phyloP scores from a whole-genome alignment of 2,113 vertebrate species.

The Tragelaphus buxtoni region DNA sequence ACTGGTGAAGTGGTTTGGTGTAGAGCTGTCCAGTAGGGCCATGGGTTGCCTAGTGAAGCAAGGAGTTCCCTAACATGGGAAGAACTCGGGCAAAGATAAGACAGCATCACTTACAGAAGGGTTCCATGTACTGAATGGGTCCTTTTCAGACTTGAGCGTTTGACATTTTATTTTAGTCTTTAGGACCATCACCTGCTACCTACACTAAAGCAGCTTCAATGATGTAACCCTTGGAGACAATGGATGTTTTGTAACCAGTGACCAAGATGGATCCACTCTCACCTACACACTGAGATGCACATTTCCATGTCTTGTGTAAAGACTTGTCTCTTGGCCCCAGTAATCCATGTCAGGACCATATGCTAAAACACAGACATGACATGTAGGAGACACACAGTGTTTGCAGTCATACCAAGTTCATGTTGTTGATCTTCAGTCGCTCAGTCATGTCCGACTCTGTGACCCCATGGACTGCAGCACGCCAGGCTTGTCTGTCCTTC shows the following conservation, averaged over 20 bases:
- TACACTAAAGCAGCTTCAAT: neutral
- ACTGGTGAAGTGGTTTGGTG: neutral
- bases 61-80: neutral
- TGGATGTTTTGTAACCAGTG: neutral
- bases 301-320: neutral
- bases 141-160: neutral
- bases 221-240: neutral
- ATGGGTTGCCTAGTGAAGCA: neutral
- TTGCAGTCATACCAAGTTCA: neutral
- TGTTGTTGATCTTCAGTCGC: neutral
- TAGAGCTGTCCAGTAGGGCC: neutral
- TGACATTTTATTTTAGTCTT: neutral
- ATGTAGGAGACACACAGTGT: rapidly evolving
- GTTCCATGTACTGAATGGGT: neutral
- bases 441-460: neutral
- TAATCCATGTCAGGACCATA: neutral
- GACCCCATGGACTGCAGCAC: neutral
- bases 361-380: neutral
- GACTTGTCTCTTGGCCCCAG: neutral
- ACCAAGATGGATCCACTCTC: neutral
- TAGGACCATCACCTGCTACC: too few relatives aligned
- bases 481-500: neutral
- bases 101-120: rapidly evolving
- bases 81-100: neutral
- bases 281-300: neutral